Evolutionary conservation across 2,888 invertebrate genomes (phyloP).

Genomic region (Patella pellucida): DNA sequence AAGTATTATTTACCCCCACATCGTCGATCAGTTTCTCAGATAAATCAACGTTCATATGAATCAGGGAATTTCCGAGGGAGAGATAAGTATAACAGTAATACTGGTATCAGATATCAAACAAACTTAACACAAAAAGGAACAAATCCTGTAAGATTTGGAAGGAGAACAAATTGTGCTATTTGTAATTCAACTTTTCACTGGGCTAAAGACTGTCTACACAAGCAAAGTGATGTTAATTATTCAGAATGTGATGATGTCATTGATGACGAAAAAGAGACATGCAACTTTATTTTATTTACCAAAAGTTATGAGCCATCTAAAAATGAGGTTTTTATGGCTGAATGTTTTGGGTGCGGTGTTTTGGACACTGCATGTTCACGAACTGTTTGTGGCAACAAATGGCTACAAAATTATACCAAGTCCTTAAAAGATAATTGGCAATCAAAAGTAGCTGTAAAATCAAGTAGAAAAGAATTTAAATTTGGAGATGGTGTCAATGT

Average conservation of each 20-base stretch:
- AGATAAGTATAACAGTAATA: no score
- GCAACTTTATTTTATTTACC: not conserved
- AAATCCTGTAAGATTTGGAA: constrained; percentile 3
- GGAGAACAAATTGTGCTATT: constrained; percentile 7
- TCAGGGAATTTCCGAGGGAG: no score
- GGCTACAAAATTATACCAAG: not conserved
- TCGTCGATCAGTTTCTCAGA: no score
- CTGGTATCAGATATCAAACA: no score
- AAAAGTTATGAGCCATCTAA: not conserved
- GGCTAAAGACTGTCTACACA: constrained; percentile 20
- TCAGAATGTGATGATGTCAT: not conserved
- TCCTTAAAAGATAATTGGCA: not conserved
- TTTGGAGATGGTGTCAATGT: constrained; percentile 30
- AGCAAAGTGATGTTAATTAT: not conserved
- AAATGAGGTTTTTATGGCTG: constrained; percentile 27
- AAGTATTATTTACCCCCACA: no score
- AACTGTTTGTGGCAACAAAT: not conserved
- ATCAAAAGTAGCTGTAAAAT: not conserved
- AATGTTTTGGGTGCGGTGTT: constrained; percentile 16
- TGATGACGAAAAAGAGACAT: not conserved
- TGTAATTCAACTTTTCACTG: constrained; percentile 24
- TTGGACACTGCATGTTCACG: constrained; percentile 13
- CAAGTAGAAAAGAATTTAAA: constrained; percentile 19
- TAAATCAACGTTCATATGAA: no score
- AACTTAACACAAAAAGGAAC: not conserved